These are phyloP conservation scores for Pogonus chalceus DNA, from an alignment of 1,140 invertebrate genomes.

Conservation along the genomic window DNA sequence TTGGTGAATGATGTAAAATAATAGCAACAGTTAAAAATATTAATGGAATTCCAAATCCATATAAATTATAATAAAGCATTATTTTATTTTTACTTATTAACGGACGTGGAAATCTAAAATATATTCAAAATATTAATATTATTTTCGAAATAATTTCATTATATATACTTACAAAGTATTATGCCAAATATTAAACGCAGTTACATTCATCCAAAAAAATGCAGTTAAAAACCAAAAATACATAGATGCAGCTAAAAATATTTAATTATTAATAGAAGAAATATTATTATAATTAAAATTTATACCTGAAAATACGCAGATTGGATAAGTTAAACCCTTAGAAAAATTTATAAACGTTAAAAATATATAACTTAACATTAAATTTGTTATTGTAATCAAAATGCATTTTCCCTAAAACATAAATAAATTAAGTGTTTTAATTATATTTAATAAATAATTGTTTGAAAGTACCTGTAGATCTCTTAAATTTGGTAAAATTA, in stretches of 20 bases:
- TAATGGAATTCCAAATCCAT: constrained; percentile 46
- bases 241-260: constrained; percentile 42
- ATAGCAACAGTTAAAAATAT: constrained; percentile 41
- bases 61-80: constrained; percentile 41
- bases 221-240: constrained; percentile 52
- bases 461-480: constrained; percentile 41
- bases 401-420: constrained; percentile 42
- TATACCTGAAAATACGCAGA: constrained; percentile 41
- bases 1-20: constrained; percentile 40
- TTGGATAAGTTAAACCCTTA: constrained; percentile 33
- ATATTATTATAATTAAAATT: not conserved
- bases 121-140: constrained; percentile 18
- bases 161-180: constrained; percentile 45
- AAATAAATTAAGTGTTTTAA: not conserved
- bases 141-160: constrained; percentile 8
- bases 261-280: not conserved
- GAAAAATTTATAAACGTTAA: constrained; percentile 44
- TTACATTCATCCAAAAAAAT: constrained; percentile 58
- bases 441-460: not conserved
- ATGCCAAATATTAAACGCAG: constrained; percentile 52
- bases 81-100: constrained; percentile 38
- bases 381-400: constrained; percentile 42
- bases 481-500: constrained; percentile 44
- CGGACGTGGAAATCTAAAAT: constrained; percentile 30
- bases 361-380: constrained; percentile 44